A percentile compares a stretch with the other conserved stretches of the same genome.
Evolutionary conservation across 2,888 invertebrate genomes (phyloP).

Genomic region (Lysandra coridon): DNA sequence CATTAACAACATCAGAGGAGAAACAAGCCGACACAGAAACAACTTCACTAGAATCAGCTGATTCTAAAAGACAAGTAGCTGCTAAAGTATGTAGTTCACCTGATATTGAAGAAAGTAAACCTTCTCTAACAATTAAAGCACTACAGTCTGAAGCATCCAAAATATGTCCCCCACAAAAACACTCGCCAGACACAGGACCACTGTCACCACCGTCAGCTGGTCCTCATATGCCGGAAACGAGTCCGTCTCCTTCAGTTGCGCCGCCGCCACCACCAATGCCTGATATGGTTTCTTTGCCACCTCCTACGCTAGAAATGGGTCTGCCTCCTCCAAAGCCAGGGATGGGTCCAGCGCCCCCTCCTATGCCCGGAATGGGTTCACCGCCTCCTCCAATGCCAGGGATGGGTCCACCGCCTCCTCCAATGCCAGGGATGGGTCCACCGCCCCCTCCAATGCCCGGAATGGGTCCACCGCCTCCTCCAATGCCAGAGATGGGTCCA

Average conservation of each 20-base stretch:
- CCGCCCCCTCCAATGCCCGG: conserved; percentile 60
- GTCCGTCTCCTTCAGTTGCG: conserved; percentile 57
- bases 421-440: conserved; percentile 59
- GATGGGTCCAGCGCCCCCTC: conserved; percentile 58
- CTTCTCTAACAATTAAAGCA: not conserved
- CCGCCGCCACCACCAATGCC: conserved; percentile 64
- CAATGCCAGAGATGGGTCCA: conserved; percentile 56
- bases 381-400: conserved; percentile 51
- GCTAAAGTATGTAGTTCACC: not conserved
- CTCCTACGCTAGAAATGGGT: conserved; percentile 58
- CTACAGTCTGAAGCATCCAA: not conserved
- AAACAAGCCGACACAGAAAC: not conserved
- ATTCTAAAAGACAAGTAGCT: not conserved
- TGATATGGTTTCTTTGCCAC: conserved; percentile 55
- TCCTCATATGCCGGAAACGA: conserved; percentile 51
- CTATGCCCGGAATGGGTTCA: conserved; percentile 58
- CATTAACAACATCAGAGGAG: not conserved
- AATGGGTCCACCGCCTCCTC: conserved; percentile 52
- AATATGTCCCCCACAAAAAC: not conserved
- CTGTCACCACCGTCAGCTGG: not conserved
- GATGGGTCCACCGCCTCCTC: conserved; percentile 57
- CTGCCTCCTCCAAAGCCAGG: conserved; percentile 57
- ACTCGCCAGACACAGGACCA: not conserved
- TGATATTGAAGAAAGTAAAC: not conserved
- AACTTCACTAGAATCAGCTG: not conserved